Conservation (phyloP, 2,888 invertebrate genomes). For the Dicyrtomina minuta region DNA sequence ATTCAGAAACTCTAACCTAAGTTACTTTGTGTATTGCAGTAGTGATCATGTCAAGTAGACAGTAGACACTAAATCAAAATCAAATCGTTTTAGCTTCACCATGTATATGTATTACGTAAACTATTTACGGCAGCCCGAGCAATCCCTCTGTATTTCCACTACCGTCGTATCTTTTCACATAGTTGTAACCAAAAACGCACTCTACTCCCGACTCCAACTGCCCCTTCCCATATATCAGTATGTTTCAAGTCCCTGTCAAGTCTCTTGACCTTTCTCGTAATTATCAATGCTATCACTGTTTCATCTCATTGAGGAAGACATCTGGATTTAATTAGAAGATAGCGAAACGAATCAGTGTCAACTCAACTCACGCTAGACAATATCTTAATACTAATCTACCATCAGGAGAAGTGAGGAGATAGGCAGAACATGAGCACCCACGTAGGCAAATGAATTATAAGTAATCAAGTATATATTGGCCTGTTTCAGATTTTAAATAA, state of each 20-base stretch:
- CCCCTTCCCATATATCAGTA: not conserved
- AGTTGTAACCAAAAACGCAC: not conserved
- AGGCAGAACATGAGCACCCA: slow-evolving; percentile 1
- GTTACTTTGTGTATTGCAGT: not conserved
- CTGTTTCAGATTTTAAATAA: no score
- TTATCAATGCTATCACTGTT: slow-evolving; percentile 25
- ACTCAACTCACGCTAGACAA: slow-evolving; percentile 2
- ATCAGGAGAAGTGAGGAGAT: not conserved
- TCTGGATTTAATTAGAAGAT: slow-evolving; percentile 29
- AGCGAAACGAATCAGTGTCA: slow-evolving; percentile 25
- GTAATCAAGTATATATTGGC: no score
- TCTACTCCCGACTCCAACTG: not conserved
- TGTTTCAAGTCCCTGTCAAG: not conserved
- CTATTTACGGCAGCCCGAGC: no score
- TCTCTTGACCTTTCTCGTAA: slow-evolving; percentile 31
- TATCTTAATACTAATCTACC: slow-evolving; percentile 20
- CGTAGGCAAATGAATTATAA: no score
- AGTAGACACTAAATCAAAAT: slow-evolving; percentile 24
- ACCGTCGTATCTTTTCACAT: no score
- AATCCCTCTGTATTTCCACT: no score
- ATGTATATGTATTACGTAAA: not conserved
- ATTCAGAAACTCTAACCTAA: not conserved
- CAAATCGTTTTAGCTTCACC: slow-evolving; percentile 22
- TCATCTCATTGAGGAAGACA: slow-evolving; percentile 20
- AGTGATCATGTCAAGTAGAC: slow-evolving; percentile 7